phyloP scores from a whole-genome alignment of 2,797 vertebrate genomes.

The Cynodonichthys magdalenae region DNA sequence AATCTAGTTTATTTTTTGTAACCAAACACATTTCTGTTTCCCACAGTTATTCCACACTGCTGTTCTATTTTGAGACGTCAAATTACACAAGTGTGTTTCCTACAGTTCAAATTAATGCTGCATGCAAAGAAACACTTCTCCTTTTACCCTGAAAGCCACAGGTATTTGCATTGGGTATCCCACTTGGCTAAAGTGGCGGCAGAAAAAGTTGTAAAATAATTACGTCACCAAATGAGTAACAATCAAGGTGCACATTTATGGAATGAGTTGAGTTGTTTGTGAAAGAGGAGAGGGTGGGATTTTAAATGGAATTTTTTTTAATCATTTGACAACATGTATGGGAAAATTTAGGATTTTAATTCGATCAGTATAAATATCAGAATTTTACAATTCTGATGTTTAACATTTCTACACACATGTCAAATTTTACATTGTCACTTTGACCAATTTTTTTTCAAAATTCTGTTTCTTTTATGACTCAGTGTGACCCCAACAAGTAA shows the following conservation, averaged over 20 bases:
- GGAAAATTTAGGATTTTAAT: background rate
- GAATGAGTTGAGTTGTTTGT: slow-evolving; percentile 19
- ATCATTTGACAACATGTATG: slow-evolving; percentile 9
- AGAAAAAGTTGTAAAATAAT: slow-evolving; percentile 40
- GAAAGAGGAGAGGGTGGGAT: slow-evolving; percentile 6
- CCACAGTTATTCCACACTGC: slow-evolving; percentile 51
- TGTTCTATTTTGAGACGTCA: slow-evolving; percentile 60
- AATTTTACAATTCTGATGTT: no score
- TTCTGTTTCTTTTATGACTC: slow-evolving; percentile 64
- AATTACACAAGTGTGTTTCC: slow-evolving; percentile 64
- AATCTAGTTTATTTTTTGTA: slow-evolving; percentile 7
- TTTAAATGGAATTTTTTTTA: slow-evolving; percentile 30
- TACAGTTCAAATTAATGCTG: slow-evolving; percentile 54
- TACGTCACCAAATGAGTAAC: slow-evolving; percentile 55
- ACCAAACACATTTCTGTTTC: slow-evolving; percentile 42
- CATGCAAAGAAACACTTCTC: slow-evolving; percentile 67
- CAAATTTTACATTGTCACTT: background rate
- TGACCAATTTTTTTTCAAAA: background rate
- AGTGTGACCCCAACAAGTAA: slow-evolving; percentile 69
- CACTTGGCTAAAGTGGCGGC: slow-evolving; percentile 45
- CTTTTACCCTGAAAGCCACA: slow-evolving; percentile 65
- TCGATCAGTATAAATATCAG: slow-evolving; percentile 2
- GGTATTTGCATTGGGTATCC: slow-evolving; percentile 64
- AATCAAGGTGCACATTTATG: slow-evolving; percentile 36
- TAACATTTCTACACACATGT: no score